phyloP scores from a whole-genome alignment of 1,140 invertebrate species.

The Nomia melanderi region DNA sequence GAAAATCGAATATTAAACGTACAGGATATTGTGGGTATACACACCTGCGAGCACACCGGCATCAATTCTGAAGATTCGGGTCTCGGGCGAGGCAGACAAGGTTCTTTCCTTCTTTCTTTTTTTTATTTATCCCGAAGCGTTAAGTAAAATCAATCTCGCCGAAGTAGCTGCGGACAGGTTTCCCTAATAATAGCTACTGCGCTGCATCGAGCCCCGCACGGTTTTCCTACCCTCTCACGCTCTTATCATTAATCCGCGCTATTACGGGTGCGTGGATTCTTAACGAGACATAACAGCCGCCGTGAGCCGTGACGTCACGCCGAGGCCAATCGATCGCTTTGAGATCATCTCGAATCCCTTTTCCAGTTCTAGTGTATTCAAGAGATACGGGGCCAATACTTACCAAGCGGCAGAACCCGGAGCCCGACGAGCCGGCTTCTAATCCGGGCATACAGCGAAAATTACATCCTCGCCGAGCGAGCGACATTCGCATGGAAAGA shows the following conservation, averaged over 20 bases:
- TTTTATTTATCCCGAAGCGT: constrained; percentile 8
- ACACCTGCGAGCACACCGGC: background rate
- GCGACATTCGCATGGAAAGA: constrained; percentile 56
- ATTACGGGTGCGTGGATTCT: constrained; percentile 50
- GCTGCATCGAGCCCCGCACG: constrained; percentile 19
- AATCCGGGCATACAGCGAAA: constrained; percentile 75
- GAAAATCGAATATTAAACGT: background rate
- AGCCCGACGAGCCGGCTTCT: constrained; percentile 69
- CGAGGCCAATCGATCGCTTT: constrained; percentile 60
- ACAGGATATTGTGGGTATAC: background rate
- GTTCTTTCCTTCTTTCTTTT: background rate
- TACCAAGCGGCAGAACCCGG: constrained; percentile 55
- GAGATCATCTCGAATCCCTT: constrained; percentile 64
- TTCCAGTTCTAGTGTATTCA: constrained; percentile 61
- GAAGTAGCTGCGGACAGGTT: constrained; percentile 15
- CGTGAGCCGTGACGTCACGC: constrained; percentile 52
- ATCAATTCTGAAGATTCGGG: constrained; percentile 11
- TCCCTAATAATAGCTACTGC: constrained; percentile 41
- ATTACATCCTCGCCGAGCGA: constrained; percentile 70
- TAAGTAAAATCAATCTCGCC: constrained; percentile 9
- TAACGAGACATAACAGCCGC: constrained; percentile 55
- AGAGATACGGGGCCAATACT: constrained; percentile 65
- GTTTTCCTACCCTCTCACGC: constrained; percentile 20
- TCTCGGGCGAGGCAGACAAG: background rate
- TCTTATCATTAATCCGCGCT: constrained; percentile 49